Evolutionary conservation across 2,797 vertebrate species (phyloP), one percentile per base, ranked within the genome.

Genomic region (Phyllotis vaccarum): DNA sequence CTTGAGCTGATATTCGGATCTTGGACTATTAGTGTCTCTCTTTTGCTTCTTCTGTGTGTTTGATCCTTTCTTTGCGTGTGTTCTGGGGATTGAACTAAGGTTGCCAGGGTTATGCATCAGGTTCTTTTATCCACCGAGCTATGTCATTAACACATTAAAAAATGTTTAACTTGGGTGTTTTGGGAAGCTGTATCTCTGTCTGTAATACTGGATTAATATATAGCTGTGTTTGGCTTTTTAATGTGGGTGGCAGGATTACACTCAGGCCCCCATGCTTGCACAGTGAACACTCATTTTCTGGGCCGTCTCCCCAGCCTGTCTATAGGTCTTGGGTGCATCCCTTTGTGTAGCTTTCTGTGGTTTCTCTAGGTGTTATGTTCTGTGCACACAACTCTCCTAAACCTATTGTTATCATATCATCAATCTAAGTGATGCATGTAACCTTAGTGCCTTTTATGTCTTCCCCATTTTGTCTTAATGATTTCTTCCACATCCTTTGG

Each of bases 401-500:
- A 3, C 60, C n/a, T 34, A 56, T 17, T 75, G 12, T 14, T 66
- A 62, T 87, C 49, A 49, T 43, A 43, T 86, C 86, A 90, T 46
- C n/a, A 46, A 12, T 68, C 52, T 52, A 85, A 70, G 37, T n/a
- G 22, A 90, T 52, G 83, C 40, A 3, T n/a, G 21, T 29, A 79
- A 75, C 3, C 14, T 90, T 81, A 29, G 49, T 19, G 80, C 29
- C 22, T 68, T 87, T 92, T 74, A 54, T 31, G 7, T 87, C 49
- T 83, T 37, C 10, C 31, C 34, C 6, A 34, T n/a, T 94, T 66
- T 74, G 60, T 79, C 22, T 72, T 88, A 82, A 86, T 34, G 64
- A 46, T 81, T 92, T 94, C 60, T 79, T 54, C 40, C 52, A 62
- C n/a, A 76, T 21, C 16, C n/a, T 89, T 85, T 94, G 46, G 78